Conservation (phyloP, 2,113 vertebrate genomes). For the Alosa alosa region DNA sequence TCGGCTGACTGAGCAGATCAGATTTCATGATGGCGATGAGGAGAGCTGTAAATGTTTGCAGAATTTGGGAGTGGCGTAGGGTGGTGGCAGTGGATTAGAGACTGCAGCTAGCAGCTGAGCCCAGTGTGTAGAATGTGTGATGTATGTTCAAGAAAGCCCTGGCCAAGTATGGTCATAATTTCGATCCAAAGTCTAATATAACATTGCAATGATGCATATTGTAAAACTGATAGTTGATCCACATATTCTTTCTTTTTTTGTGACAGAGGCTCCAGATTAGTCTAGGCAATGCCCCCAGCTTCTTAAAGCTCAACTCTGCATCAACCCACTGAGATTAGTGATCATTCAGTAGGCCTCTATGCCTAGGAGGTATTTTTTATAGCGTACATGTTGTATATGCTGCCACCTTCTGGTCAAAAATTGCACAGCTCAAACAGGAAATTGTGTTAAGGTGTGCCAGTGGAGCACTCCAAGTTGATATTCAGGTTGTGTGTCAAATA, state of each 20-base stretch:
- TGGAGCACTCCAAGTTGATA: neutral
- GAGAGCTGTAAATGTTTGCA: neutral
- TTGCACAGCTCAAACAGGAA: neutral
- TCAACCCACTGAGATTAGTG: neutral
- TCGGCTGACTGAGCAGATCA: neutral
- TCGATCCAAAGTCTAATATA: neutral
- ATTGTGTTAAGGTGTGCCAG: neutral
- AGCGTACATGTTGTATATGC: slow-evolving; percentile 32
- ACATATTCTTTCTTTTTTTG: neutral
- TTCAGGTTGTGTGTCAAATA: neutral
- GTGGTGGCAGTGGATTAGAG: neutral
- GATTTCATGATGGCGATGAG: neutral
- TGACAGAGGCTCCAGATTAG: neutral
- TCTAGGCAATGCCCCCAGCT: neutral
- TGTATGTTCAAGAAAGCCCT: neutral
- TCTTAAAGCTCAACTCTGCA: neutral
- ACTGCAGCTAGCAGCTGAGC: neutral
- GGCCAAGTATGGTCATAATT: neutral
- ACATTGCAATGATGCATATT: neutral
- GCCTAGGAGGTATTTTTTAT: neutral
- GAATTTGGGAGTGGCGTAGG: neutral
- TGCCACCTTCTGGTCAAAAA: slow-evolving; percentile 57
- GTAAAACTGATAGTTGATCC: neutral
- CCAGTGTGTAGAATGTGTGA: neutral
- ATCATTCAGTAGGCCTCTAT: neutral